These are phyloP conservation scores for Catajapyx aquilonaris DNA, from an alignment of 1,140 invertebrate genomes.

Conservation along the genomic window DNA sequence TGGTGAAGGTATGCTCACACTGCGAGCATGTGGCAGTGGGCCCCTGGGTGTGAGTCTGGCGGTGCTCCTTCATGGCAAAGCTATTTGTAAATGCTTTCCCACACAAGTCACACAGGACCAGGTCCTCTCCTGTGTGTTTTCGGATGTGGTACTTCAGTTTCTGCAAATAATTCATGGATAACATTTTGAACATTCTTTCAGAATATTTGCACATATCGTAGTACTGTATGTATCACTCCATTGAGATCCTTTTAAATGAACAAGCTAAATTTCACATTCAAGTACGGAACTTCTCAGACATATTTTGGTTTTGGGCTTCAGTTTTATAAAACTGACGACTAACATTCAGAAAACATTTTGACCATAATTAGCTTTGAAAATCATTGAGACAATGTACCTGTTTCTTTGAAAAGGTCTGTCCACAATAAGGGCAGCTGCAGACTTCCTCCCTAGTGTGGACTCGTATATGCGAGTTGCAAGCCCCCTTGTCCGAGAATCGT, in stretches of 20 bases:
- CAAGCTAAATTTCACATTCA: too few relatives aligned
- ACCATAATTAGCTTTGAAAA: too few relatives aligned
- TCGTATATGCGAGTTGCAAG: slow-evolving; percentile 28
- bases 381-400: too few relatives aligned
- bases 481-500: slow-evolving; percentile 30
- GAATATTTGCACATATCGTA: too few relatives aligned
- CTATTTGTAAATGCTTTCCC: slow-evolving; percentile 14
- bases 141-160: slow-evolving; percentile 18
- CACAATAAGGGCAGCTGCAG: slow-evolving; percentile 27
- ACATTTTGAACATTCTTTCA: too few relatives aligned
- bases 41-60: slow-evolving; percentile 11
- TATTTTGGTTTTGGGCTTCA: too few relatives aligned
- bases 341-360: too few relatives aligned
- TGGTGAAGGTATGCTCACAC: slow-evolving; percentile 14
- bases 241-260: too few relatives aligned
- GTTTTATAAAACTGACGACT: too few relatives aligned
- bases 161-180: slow-evolving; percentile 11
- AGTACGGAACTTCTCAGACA: too few relatives aligned
- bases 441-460: slow-evolving; percentile 27
- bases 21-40: slow-evolving; percentile 11
- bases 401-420: slow-evolving; percentile 24
- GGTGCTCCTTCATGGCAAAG: slow-evolving; percentile 14
- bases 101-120: slow-evolving; percentile 16
- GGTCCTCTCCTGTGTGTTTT: slow-evolving; percentile 17
- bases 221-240: too few relatives aligned